These are phyloP conservation scores for Uloborus plumipes DNA, from an alignment of 2,888 invertebrate species.

Conservation along the genomic window DNA sequence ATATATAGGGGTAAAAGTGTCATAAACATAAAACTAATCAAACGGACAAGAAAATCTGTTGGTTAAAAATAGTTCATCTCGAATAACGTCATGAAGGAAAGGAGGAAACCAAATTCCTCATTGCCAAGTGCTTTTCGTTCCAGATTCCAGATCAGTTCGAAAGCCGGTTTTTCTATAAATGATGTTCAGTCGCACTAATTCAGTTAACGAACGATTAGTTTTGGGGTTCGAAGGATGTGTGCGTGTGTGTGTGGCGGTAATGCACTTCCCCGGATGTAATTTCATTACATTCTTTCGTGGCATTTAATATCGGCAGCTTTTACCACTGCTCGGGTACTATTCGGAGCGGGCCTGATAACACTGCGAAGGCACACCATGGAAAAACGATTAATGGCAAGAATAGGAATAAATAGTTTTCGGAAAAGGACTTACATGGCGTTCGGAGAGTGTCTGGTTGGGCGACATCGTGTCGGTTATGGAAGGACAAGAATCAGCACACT, in stretches of 20 bases:
- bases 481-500: no score
- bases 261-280: conserved; percentile 46
- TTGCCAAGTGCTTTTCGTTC: no score
- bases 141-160: no score
- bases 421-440: not conserved
- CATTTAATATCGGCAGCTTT: conserved; percentile 44
- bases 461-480: no score
- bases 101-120: no score
- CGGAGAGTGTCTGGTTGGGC: no score
- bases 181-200: conserved; percentile 22
- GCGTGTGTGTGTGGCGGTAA: not conserved
- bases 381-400: conserved; percentile 37
- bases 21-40: no score
- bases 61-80: no score
- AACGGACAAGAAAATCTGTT: no score
- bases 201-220: conserved; percentile 41
- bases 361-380: conserved; percentile 22
- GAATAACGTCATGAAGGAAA: no score
- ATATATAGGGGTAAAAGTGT: no score
- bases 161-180: no score
- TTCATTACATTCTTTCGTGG: conserved; percentile 38
- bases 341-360: conserved; percentile 11
- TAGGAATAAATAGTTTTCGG: conserved; percentile 22
- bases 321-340: not conserved
- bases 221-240: conserved; percentile 1